phyloP scores from a whole-genome alignment of 2,888 invertebrate genomes.

The Balanococcus diminutus region DNA sequence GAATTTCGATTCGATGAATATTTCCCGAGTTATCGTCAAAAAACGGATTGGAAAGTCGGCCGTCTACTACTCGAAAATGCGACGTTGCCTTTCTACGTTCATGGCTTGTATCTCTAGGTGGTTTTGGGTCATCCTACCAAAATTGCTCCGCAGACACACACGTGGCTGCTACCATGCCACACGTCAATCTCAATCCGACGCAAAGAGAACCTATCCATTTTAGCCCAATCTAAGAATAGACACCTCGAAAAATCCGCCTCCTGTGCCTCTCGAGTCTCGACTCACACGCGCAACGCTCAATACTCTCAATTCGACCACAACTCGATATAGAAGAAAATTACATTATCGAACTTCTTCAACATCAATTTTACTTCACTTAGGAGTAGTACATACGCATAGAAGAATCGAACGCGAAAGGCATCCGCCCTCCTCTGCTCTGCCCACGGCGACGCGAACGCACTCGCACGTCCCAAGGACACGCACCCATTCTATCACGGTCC shows the following conservation, averaged over 20 bases:
- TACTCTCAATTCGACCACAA: neutral
- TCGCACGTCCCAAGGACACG: conserved; percentile 54
- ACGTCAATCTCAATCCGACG: neutral
- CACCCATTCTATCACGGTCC: conserved; percentile 50
- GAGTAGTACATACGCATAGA: neutral
- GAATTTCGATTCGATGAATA: no score
- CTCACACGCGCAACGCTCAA: neutral
- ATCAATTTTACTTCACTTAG: neutral
- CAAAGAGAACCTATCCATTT: no score
- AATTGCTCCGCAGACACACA: neutral
- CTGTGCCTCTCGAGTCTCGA: neutral
- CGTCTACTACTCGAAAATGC: no score
- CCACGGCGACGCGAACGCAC: conserved; percentile 24
- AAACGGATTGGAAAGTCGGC: no score
- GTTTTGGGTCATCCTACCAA: no score
- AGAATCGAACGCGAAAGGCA: neutral
- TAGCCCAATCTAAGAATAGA: neutral
- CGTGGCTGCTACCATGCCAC: neutral
- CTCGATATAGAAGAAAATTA: neutral
- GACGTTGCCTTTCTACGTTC: no score
- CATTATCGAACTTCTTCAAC: neutral
- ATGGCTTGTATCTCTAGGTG: no score
- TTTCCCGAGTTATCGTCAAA: no score
- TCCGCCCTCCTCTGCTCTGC: neutral
- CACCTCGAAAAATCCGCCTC: neutral